These are phyloP conservation scores for Danaus melanippus DNA, from an alignment of 1,140 invertebrate genomes.

Conservation along the genomic window DNA sequence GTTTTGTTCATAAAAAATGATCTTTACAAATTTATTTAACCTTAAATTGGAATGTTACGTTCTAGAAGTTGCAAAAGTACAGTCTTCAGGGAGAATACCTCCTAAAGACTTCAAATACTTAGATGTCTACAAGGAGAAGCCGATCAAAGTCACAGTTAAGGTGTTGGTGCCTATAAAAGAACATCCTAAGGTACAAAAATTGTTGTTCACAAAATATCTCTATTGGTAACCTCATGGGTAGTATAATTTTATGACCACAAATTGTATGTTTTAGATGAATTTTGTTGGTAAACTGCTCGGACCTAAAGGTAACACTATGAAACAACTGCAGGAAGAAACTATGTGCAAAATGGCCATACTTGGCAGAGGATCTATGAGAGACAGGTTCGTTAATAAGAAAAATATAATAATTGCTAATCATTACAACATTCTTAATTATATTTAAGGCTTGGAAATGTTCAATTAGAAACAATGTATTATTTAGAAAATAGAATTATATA, in stretches of 20 bases:
- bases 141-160: constrained; percentile 85
- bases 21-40: too few species aligned
- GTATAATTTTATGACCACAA: too few species aligned
- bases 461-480: too few species aligned
- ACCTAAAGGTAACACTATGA: constrained; percentile 92
- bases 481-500: too few species aligned
- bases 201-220: background rate
- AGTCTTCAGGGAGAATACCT: constrained; percentile 57
- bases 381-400: constrained; percentile 75
- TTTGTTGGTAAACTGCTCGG: constrained; percentile 95
- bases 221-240: too few species aligned
- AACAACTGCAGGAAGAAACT: constrained; percentile 91
- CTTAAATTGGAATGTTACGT: background rate
- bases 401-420: too few species aligned
- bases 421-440: too few species aligned
- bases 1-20: too few species aligned
- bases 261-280: constrained; percentile 80
- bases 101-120: constrained; percentile 80
- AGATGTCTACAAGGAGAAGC: constrained; percentile 90
- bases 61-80: constrained; percentile 53
- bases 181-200: constrained; percentile 83
- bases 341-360: constrained; percentile 89
- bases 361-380: constrained; percentile 94
- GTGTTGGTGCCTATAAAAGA: constrained; percentile 90
- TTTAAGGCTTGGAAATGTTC: too few species aligned